Evolutionary conservation across 2,888 invertebrate species (phyloP), one percentile per base, ranked within the genome.

Genomic region (Euclidia mi): DNA sequence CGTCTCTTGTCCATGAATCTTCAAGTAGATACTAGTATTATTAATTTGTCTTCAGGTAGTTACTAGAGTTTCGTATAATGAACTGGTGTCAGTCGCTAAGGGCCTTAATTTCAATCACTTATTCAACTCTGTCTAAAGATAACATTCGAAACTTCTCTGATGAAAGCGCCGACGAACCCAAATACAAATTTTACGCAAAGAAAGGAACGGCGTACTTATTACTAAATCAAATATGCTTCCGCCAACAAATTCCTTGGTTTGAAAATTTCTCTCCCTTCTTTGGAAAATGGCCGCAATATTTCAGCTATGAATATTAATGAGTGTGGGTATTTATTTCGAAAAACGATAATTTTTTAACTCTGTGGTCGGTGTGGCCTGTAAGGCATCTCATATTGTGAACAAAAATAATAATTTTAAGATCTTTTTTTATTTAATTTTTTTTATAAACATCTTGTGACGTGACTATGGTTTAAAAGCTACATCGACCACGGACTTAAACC

Each of bases 281-380:
- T 11, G 34, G 41, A n/a, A 62, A 58, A 62, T 40, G 25, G 50
- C 20, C 10, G 15, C 20, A 34, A 49, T 61, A 65, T 61, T 56
- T 62, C 34, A 56, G 11, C 49, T 25, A 44, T 31, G 49, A 42
- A 62, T 46, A 48, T 41, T 46, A 47, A 43, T 50, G 52, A 35
- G 38, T n/a, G n/a, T 43, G 20, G 40, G 38, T 44, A 38, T 41
- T 12, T 53, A 41, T 46, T 61, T 40, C n/a, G 56, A 25, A 53
- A 56, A 48, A 40, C 58, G 40, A n/a, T 37, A 42, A 20, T 12
- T 12, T 43, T 29, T 41, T 20, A 15, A 31, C 18, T 20, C n/a
- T 31, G 43, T 43, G n/a, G 28, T 11, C 17, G 2, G 12, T n/a
- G 3, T 55, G n/a, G n/a, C n/a, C n/a, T n/a, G n/a, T 14, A 11